Conservation (phyloP, 2,113 vertebrate genomes). For the Pica pica region DNA sequence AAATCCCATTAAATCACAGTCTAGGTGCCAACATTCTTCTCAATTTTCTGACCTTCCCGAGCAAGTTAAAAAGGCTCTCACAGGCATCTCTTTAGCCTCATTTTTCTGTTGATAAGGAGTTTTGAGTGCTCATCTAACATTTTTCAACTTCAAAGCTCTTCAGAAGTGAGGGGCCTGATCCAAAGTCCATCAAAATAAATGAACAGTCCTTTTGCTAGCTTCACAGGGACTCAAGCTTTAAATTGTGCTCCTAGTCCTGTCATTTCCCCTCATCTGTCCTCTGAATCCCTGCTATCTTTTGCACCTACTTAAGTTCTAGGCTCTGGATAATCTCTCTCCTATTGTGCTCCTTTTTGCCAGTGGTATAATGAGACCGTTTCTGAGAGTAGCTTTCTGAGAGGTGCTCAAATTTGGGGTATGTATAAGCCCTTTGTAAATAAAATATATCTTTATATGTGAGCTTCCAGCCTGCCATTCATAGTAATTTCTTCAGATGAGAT, state of each 20-base stretch:
- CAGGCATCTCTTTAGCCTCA: background rate
- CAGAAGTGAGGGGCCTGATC: background rate
- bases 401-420: background rate
- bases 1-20: slow-evolving; percentile 25
- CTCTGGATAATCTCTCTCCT: background rate
- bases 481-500: background rate
- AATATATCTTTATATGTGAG: background rate
- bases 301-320: background rate
- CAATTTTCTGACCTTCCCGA: slow-evolving; percentile 32
- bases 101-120: slow-evolving; percentile 13
- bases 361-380: background rate
- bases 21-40: background rate
- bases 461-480: background rate
- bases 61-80: background rate
- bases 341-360: background rate
- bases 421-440: background rate
- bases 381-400: background rate
- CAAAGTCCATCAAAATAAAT: background rate
- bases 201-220: background rate
- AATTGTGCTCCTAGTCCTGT: background rate
- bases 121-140: slow-evolving; percentile 7
- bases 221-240: background rate
- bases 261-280: background rate
- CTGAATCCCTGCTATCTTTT: background rate
- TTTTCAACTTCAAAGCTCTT: slow-evolving; percentile 39